Base-by-base conservation (phyloP, 2,113 vertebrate species). In the Semicossyphus pulcher region DNA sequence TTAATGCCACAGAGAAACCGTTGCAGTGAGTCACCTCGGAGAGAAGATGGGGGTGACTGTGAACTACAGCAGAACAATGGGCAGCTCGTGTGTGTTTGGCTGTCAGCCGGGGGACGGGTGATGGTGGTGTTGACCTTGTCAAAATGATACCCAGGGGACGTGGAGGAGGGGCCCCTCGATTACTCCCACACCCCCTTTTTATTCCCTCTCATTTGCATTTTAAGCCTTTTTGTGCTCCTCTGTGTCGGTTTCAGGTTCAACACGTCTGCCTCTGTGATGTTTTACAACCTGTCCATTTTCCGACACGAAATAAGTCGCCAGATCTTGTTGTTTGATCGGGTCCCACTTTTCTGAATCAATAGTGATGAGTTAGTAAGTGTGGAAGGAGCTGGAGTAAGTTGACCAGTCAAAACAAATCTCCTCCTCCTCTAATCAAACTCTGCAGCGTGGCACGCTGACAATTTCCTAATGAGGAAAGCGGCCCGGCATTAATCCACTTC, bases 111-210 rank as follows among this genome's bases (percentile, higher is more conserved):
- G 23, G 32, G 48, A 54, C 59, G 61, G 54, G 15, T 81, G 85
- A 84, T 79, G 77, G 57, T 20, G 28, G 49, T 23, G 37, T 45
- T 85, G 86, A 89, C 83, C 88, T 90, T 90, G 85, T 78, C 80
- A 73, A 66, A 82, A 82, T 70, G 45, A 68, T 15, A 65, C 77
- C 53, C 81, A 51, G 12, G 76, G 52, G 90, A 90, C 62, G 4
- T 2, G 36, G 72, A 64, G 86, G 66, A 76, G 59, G 74, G 36
- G 57, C 73, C 69, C 61, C 49, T 37, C 20, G 11, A 63, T 63
- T 65, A 45, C 44, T 25, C 47, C 72, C 18, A 21, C 39, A 21
- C 54, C 44, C 67, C 44, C 3, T 7, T 76, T 78, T 73, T 45
- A 61, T 68, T 72, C 34, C 63, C 10, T 56, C 60, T 59, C 65